A percentile compares a stretch with the other conserved stretches of the same genome.
Evolutionary conservation across 23 tunicate genomes (phyloP).

Genomic region (Corella eumyota): DNA sequence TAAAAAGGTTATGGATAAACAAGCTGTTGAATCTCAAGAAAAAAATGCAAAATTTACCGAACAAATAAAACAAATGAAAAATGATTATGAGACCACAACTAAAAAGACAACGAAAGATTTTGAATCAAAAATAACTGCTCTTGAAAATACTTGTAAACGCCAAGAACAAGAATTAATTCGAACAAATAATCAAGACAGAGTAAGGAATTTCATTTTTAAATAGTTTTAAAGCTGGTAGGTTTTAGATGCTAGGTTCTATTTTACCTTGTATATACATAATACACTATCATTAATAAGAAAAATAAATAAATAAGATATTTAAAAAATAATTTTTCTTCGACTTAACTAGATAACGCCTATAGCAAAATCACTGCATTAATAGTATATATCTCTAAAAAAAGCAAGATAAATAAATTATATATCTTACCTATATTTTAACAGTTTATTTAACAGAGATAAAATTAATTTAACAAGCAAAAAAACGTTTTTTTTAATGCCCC

Average conservation of each 20-base stretch:
- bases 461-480: neutral
- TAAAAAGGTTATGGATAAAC: slow-evolving; percentile 62
- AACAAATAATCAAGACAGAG: slow-evolving; percentile 74
- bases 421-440: no score
- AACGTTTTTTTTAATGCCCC: neutral
- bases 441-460: no score
- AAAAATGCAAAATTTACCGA: slow-evolving; percentile 33
- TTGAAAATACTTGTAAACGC: slow-evolving; percentile 51
- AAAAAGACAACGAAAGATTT: slow-evolving; percentile 9
- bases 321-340: neutral
- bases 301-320: no score
- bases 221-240: no score
- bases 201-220: no score
- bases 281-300: no score
- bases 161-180: slow-evolving; percentile 85
- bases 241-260: no score
- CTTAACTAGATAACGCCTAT: neutral
- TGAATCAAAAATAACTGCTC: slow-evolving; percentile 31
- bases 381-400: no score
- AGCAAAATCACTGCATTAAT: no score
- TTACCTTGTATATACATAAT: no score
- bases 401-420: no score
- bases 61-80: slow-evolving; percentile 12
- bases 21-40: slow-evolving; percentile 86
- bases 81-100: slow-evolving; percentile 21